phyloP scores from a whole-genome alignment of 1,140 invertebrate genomes.

The Tenebrio molitor region DNA sequence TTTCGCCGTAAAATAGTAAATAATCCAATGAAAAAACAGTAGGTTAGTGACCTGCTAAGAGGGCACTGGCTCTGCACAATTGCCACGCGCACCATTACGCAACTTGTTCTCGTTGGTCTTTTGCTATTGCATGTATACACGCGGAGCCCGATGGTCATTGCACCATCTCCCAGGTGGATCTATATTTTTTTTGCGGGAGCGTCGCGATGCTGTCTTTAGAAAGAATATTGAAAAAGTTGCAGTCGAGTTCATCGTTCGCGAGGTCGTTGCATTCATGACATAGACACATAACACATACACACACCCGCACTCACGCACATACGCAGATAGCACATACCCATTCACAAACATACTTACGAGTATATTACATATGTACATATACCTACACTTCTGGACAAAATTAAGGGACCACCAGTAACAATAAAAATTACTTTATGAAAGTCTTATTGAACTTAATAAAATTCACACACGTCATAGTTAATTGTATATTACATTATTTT shows the following conservation, averaged over 20 bases:
- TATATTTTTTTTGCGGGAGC: conserved; percentile 3
- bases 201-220: not conserved
- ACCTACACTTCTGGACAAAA: no score
- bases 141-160: conserved; percentile 26
- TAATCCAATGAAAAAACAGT: conserved; percentile 6
- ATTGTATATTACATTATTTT: no score
- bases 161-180: conserved; percentile 32
- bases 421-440: no score
- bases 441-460: no score
- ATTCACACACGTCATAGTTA: no score
- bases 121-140: conserved; percentile 24
- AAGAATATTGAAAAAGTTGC: not conserved
- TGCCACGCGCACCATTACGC: conserved; percentile 50
- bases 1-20: conserved; percentile 28
- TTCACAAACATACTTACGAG: no score
- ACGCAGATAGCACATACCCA: no score
- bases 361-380: no score
- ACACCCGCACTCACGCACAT: no score
- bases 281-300: conserved; percentile 18
- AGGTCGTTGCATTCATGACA: conserved; percentile 52
- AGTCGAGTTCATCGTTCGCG: conserved; percentile 53
- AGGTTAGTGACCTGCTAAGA: conserved; percentile 51
- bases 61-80: conserved; percentile 50
- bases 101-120: conserved; percentile 46
- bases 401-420: no score